Evolutionary conservation across 1,140 invertebrate genomes (phyloP), one percentile per base, ranked within the genome.

Genomic region (Paraescarpia echinospica): DNA sequence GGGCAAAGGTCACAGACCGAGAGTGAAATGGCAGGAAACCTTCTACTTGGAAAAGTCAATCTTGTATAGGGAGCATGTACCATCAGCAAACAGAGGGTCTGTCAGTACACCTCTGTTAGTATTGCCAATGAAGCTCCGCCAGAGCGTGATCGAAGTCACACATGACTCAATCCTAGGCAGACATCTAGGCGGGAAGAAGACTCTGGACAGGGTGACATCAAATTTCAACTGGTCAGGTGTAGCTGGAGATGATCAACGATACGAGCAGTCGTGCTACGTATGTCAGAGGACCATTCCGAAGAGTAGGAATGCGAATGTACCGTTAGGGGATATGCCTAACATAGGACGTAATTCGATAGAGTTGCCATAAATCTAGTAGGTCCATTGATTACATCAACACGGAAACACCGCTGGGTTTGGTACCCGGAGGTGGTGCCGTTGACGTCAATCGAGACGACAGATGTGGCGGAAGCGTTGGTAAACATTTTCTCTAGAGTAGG

Each of bases 241-340:
- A 33, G 31, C 27, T n/a, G 77, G 34, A 91, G 91, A 93, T 88
- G 91, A 92, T 35, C 33, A 33, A 12, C 91, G 91, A 59, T 93
- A 48, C 88, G 34, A 6, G 33, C 14, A 91, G 35, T 92, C 92
- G 35, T 93, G 92, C 48, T 48, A 93, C 92, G 34, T 89, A 31
- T 93, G 92, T 35, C 92, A 93, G 14, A 92, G 5, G 35, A 92
- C 34, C 35, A 88, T 92, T 35, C 48, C 91, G 34, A 93, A 93
- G 88, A 91, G 92, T 92, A 77, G 34, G 51, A 33, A 31, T 18
- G 89, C 22, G 8, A 93, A 92, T 12, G 92, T 89, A 34, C 92
- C 92, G 8, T 35, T 93, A 27, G 31, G 59, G 34, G 18, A 77
- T 92, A 92, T 92, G 91, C 91, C 92, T n/a, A 27, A 92, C n/a